phyloP scores from a whole-genome alignment of 1,140 invertebrate species.

The Caenorhabditis briggsae region DNA sequence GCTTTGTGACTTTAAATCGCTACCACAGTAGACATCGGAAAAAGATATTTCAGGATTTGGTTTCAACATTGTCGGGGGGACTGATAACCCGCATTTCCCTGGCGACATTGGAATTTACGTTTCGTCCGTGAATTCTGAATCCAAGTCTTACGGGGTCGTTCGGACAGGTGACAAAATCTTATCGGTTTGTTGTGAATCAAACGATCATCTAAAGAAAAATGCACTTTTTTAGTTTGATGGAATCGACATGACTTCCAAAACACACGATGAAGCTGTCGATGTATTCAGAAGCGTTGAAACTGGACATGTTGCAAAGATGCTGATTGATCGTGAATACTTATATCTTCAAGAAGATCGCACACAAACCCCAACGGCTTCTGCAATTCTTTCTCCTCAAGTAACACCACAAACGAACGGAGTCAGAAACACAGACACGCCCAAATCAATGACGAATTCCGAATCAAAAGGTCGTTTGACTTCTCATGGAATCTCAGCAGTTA shows the following conservation, averaged over 20 bases:
- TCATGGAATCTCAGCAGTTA: slow-evolving; percentile 26
- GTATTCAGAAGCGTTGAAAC: slow-evolving; percentile 63
- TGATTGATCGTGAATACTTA: slow-evolving; percentile 36
- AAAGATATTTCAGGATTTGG: slow-evolving; percentile 78
- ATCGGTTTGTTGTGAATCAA: slow-evolving; percentile 54
- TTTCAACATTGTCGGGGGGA: slow-evolving; percentile 80
- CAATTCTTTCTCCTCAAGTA: not conserved
- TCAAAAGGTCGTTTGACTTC: slow-evolving; percentile 11
- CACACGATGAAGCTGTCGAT: slow-evolving; percentile 71
- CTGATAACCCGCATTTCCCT: slow-evolving; percentile 78
- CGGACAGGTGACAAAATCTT: slow-evolving; percentile 78
- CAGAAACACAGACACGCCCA: slow-evolving; percentile 5
- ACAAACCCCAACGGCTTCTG: slow-evolving; percentile 12
- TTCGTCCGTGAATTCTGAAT: slow-evolving; percentile 78
- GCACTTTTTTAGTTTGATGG: slow-evolving; percentile 68
- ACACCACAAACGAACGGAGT: not conserved
- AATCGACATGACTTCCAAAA: slow-evolving; percentile 58
- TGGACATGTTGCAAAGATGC: slow-evolving; percentile 27
- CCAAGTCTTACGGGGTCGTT: slow-evolving; percentile 78
- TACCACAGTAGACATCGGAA: not conserved
- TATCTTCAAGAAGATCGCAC: slow-evolving; percentile 23
- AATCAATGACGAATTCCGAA: not conserved
- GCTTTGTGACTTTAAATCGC: not conserved
- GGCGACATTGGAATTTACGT: slow-evolving; percentile 79
- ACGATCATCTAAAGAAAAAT: not conserved